A percentile compares a stretch with the other conserved stretches of the same genome.
Evolutionary conservation across 2,888 invertebrate species (phyloP).

Genomic region (Merodon equestris): DNA sequence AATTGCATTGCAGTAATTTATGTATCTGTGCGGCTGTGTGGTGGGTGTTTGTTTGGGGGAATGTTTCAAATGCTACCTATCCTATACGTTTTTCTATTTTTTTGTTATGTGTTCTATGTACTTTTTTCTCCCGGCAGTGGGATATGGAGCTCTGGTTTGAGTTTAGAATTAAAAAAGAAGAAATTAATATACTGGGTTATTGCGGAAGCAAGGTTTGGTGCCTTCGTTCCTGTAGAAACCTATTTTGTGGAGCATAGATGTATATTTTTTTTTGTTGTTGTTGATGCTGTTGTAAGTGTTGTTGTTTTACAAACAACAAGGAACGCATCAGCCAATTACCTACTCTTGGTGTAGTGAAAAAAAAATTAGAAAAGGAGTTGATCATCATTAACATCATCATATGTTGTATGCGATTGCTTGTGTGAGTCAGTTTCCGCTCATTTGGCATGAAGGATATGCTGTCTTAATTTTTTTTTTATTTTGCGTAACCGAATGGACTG

Average conservation of each 20-base stretch:
- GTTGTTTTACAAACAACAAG: slow-evolving; percentile 53
- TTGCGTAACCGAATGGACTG: slow-evolving; percentile 42
- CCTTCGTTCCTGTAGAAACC: slow-evolving; percentile 46
- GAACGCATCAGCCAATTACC: slow-evolving; percentile 62
- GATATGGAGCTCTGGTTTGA: slow-evolving; percentile 26
- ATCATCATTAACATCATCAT: slow-evolving; percentile 46
- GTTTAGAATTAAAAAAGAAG: slow-evolving; percentile 40
- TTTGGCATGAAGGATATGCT: slow-evolving; percentile 33
- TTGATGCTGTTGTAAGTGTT: slow-evolving; percentile 2
- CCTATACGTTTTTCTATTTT: too few relatives aligned
- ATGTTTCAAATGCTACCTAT: background rate
- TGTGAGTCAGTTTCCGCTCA: slow-evolving; percentile 49
- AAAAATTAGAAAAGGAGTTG: slow-evolving; percentile 19
- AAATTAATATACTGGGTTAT: slow-evolving; percentile 48
- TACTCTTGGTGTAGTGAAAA: slow-evolving; percentile 28
- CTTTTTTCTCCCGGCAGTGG: slow-evolving; percentile 41
- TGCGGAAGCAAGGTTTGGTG: slow-evolving; percentile 62
- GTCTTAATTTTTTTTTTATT: background rate
- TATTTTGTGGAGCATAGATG: slow-evolving; percentile 33
- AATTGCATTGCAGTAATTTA: background rate
- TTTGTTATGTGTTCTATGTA: slow-evolving; percentile 29
- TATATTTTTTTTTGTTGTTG: slow-evolving; percentile 17
- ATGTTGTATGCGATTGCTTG: slow-evolving; percentile 30
- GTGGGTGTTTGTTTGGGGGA: too few relatives aligned
- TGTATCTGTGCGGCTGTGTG: slow-evolving; percentile 24